phyloP scores from a whole-genome alignment of 2,888 invertebrate genomes.

The Agrotis clavis region DNA sequence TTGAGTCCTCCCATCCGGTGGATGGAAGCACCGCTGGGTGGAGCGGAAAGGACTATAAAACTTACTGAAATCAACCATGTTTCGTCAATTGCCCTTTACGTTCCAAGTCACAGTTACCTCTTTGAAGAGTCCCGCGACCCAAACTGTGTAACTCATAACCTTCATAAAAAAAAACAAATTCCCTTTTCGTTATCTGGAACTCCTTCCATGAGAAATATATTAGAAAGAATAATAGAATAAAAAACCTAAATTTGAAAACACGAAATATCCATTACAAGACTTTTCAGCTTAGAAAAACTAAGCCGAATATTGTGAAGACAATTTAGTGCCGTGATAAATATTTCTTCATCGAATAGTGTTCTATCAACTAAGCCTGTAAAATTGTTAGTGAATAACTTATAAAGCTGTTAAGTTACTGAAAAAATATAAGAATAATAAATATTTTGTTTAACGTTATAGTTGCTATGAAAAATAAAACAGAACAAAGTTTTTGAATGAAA shows the following conservation, averaged over 20 bases:
- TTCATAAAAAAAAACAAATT: no score
- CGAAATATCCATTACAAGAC: constrained; percentile 33
- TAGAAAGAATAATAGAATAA: background rate
- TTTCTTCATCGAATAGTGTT: constrained; percentile 22
- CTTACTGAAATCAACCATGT: no score
- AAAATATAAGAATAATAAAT: background rate
- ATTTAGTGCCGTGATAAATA: constrained; percentile 17
- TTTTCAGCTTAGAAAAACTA: background rate
- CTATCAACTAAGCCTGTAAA: background rate
- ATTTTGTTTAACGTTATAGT: background rate
- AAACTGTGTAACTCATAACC: no score
- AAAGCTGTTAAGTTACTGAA: background rate
- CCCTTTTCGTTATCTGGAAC: no score
- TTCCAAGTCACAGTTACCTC: no score
- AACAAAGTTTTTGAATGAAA: no score
- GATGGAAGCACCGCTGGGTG: no score
- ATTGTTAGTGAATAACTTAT: background rate
- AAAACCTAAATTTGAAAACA: constrained; percentile 14
- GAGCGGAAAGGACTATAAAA: no score
- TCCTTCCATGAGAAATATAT: background rate
- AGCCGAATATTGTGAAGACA: constrained; percentile 13
- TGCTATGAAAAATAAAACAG: background rate
- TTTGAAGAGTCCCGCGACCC: no score
- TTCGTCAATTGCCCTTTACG: no score
- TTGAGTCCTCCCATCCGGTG: no score